A percentile compares a stretch with the other conserved stretches of the same genome.
Evolutionary conservation across 2,797 vertebrate species (phyloP).

Genomic region (Chaetophractus vellerosus): DNA sequence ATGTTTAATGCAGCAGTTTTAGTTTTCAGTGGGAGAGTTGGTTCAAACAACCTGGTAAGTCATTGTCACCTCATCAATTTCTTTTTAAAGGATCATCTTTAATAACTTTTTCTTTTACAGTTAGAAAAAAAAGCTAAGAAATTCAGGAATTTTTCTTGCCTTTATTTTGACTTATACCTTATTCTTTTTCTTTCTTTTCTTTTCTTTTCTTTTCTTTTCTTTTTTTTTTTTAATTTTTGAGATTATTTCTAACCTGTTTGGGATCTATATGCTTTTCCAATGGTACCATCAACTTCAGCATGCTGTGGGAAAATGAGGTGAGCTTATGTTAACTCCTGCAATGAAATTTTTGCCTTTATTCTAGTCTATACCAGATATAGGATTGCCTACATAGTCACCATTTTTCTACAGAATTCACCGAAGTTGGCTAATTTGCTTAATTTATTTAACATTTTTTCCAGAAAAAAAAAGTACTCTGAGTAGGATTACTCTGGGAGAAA

Average conservation of each 20-base stretch:
- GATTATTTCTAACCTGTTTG: neutral
- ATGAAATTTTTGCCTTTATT: neutral
- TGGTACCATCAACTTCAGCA: neutral
- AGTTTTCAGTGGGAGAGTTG: neutral
- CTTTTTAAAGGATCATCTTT: conserved; percentile 16
- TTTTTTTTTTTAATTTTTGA: neutral
- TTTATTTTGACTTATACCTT: neutral
- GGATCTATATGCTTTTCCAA: neutral
- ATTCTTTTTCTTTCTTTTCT: neutral
- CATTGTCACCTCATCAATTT: neutral
- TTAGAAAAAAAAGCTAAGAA: neutral
- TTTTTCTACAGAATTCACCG: conserved; percentile 21
- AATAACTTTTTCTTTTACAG: conserved; percentile 25
- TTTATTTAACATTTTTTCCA: conserved; percentile 51
- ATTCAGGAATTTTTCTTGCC: neutral
- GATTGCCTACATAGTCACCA: neutral
- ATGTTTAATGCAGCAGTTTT: neutral
- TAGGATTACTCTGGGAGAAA: conserved; percentile 43
- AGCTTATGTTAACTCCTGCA: neutral
- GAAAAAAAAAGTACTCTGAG: neutral
- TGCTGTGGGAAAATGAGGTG: neutral
- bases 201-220: neutral
- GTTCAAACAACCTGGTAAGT: neutral
- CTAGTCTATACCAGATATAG: neutral
- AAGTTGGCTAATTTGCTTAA: conserved; percentile 36